phyloP scores from a whole-genome alignment of 1,140 invertebrate genomes.

The Drosophila cardini region DNA sequence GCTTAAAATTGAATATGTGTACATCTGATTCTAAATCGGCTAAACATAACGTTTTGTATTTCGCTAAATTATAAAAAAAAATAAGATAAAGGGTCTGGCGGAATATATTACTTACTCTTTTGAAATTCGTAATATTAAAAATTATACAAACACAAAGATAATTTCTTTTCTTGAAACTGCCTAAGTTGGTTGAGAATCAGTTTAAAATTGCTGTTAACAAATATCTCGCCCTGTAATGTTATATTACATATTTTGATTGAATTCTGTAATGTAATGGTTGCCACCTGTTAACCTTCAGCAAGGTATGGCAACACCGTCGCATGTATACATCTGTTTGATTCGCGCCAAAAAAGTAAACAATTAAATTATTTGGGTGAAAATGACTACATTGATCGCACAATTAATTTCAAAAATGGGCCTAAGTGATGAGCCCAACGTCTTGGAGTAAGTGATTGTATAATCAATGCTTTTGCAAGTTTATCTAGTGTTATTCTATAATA shows the following conservation, averaged over 20 bases:
- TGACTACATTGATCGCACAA: constrained; percentile 77
- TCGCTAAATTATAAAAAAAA: constrained; percentile 27
- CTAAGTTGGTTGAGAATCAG: too few relatives aligned
- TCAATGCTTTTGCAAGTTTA: not conserved
- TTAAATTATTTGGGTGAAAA: constrained; percentile 30
- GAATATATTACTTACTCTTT: constrained; percentile 8
- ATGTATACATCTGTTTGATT: constrained; percentile 31
- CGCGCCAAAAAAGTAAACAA: constrained; percentile 43
- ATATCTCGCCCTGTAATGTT: too few relatives aligned
- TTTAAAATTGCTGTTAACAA: too few relatives aligned
- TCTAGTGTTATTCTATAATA: constrained; percentile 22
- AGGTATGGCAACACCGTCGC: constrained; percentile 19
- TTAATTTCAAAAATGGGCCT: constrained; percentile 77
- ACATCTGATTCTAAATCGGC: constrained; percentile 67
- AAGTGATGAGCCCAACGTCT: constrained; percentile 63
- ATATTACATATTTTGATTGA: not conserved
- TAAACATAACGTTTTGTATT: constrained; percentile 36
- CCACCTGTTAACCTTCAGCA: not conserved
- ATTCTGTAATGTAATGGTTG: not conserved
- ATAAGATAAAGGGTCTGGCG: constrained; percentile 8
- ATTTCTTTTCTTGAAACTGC: too few relatives aligned
- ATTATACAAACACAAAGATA: not conserved
- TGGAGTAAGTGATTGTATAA: constrained; percentile 55
- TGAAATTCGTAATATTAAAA: not conserved
- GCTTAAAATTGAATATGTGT: constrained; percentile 38